Evolutionary conservation across 2,888 invertebrate genomes (phyloP), one percentile per base, ranked within the genome.

Genomic region (Amphimallon solstitiale): DNA sequence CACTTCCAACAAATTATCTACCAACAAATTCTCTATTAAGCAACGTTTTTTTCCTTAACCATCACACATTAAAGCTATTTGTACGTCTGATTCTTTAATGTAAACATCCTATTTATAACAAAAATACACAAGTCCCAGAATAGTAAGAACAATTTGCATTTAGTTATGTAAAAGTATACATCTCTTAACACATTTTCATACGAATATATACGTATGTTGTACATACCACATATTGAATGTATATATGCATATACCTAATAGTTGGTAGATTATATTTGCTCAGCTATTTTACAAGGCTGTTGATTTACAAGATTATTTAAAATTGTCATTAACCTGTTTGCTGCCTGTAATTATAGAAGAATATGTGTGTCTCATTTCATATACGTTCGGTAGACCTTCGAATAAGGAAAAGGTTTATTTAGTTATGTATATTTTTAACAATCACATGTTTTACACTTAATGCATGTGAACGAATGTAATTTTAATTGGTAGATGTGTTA

Each of bases 221-320:
- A 23, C 45, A n/a, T n/a, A n/a, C n/a, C n/a, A n/a, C n/a, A n/a
- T n/a, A n/a, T n/a, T n/a, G n/a, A n/a, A n/a, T n/a, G n/a, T n/a
- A n/a, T n/a, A n/a, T n/a, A 23, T 3, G 3, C 21, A 23, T 12
- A 21, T 4, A 48, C 48, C 48, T 23, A 23, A 48, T 6, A 23
- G 10, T 21, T 2, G n/a, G n/a, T 48, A n/a, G 10, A 2, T 12
- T 21, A 23, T 48, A 12, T 48, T 12, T 23, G 12, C 23, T 19
- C 23, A 12, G 23, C 23, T 23, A 48, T 12, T 9, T 45, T 48
- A 48, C 48, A 48, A 48, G 48, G 48, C 23, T 48, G 48, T 19
- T 23, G 48, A 48, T 48, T 48, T 23, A 48, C 23, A 48, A 48
- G 48, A 48, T 48, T 48, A 21, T 48, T 48, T 48, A 23, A 48